Base-by-base conservation (phyloP, 2,797 vertebrate species). In the Phrynocephalus guinanensis region DNA sequence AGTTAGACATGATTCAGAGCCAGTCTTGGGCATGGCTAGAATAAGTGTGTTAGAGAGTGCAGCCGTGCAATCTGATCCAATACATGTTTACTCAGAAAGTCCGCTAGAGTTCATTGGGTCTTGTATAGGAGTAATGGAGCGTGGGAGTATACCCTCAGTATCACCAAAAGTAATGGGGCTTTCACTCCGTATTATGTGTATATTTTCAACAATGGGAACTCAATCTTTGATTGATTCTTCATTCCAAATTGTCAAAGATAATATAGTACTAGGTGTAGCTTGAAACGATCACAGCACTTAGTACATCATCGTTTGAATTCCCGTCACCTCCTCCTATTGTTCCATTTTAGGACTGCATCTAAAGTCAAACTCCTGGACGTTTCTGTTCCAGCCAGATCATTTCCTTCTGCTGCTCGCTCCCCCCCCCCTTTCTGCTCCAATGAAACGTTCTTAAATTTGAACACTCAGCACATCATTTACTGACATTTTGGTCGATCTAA, bases 51-150 rank as follows among this genome's bases (percentile, higher is more conserved):
- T 50, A 84, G 33, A 48, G 15, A 33, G 52, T 81, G n/a, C 30
- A 38, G 77, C 38, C 67, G 30, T 87, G 73, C 16, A 70, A 16
- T 77, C 71, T 15, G 63, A 28, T 30, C 56, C 13, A 28, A 2
- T 44, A n/a, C n/a, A 71, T 24, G 15, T 85, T 88, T 68, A 84
- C 56, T 66, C 78, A 75, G 30, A 82, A 81, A 81, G 76, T 28
- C 28, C 60, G 30, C 60, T 68, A 44, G n/a, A 30, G 2, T 83
- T 83, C 50, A 71, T 3, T 83, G 81, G 10, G 66, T 24, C 24
- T 73, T 16, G 30, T 79, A 66, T 33, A n/a, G 70, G 70, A 63
- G n/a, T 76, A 76, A n/a, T 70, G 56, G 44, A 66, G n/a, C 8
- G 38, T 75, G 72, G n/a, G 70, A 85, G n/a, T 50, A 30, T 8